Percentiles rank a stretch among this genome's conserved stretches.
Conservation (phyloP, 2,797 vertebrate genomes). For the Mus caroli region DNA sequence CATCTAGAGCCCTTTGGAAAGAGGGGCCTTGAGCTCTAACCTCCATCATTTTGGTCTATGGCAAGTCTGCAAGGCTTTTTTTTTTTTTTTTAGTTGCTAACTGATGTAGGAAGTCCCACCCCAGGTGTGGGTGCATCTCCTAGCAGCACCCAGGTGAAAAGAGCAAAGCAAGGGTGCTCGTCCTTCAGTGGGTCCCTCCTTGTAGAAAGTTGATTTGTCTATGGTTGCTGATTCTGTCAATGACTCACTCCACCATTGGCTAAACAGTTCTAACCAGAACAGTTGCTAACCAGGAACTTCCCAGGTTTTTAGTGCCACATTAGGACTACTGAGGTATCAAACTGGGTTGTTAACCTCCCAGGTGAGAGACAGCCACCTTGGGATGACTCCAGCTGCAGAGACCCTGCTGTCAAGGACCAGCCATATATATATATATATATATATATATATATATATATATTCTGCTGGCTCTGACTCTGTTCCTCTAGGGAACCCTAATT, state of each 20-base stretch:
- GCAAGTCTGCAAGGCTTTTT: not conserved
- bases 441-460: not conserved
- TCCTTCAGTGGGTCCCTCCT: not conserved
- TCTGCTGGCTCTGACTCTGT: not conserved
- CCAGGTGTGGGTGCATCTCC: not conserved
- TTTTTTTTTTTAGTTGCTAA: not conserved
- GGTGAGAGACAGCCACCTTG: not conserved
- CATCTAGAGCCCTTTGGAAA: not conserved
- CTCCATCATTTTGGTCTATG: not conserved
- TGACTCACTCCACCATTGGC: not conserved
- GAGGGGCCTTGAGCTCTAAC: not conserved
- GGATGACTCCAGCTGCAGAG: not conserved
- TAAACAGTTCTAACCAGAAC: not conserved
- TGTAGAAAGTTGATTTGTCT: not conserved
- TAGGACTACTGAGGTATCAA: not conserved
- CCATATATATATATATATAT: too few species aligned
- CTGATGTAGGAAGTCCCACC: not conserved
- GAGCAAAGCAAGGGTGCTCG: not conserved
- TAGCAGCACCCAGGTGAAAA: not conserved
- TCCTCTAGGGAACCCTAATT: not conserved
- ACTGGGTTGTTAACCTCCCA: not conserved
- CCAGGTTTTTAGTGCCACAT: not conserved
- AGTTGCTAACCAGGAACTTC: not conserved
- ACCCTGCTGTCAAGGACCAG: not conserved
- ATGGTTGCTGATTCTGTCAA: not conserved